Conservation (phyloP, 2,113 vertebrate genomes). For the Globicephala melas region DNA sequence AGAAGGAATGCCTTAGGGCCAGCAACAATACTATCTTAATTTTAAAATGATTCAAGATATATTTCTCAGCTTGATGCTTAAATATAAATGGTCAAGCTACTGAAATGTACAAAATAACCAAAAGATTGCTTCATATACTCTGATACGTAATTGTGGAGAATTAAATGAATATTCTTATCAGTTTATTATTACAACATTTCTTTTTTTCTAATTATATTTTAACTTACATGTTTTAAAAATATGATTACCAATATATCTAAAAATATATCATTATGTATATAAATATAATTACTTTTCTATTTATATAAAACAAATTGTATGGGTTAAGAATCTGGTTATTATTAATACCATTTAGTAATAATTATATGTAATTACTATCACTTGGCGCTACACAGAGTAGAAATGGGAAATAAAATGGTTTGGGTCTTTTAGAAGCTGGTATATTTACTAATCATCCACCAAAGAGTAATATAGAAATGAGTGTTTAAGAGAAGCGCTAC, state of each 20-base stretch:
- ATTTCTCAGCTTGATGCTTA: neutral
- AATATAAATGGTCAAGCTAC: neutral
- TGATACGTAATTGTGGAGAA: neutral
- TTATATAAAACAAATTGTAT: neutral
- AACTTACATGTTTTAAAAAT: neutral
- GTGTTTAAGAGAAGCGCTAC: neutral
- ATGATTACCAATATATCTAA: neutral
- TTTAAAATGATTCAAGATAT: neutral
- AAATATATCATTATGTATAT: neutral
- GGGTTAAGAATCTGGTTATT: neutral
- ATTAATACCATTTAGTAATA: neutral
- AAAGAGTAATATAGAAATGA: neutral
- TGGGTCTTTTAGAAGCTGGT: neutral
- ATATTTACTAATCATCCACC: neutral
- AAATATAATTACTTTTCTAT: neutral
- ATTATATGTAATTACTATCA: neutral
- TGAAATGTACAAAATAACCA: neutral
- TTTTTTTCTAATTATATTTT: conserved; percentile 19
- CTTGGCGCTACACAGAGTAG: neutral
- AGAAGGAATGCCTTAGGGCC: neutral
- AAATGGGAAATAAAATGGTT: neutral
- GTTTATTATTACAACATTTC: neutral
- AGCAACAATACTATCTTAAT: neutral
- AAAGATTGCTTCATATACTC: neutral
- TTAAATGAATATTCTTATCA: neutral